Evolutionary conservation across 2,113 vertebrate species (phyloP).

Genomic region (Dendropsophus ebraccatus): DNA sequence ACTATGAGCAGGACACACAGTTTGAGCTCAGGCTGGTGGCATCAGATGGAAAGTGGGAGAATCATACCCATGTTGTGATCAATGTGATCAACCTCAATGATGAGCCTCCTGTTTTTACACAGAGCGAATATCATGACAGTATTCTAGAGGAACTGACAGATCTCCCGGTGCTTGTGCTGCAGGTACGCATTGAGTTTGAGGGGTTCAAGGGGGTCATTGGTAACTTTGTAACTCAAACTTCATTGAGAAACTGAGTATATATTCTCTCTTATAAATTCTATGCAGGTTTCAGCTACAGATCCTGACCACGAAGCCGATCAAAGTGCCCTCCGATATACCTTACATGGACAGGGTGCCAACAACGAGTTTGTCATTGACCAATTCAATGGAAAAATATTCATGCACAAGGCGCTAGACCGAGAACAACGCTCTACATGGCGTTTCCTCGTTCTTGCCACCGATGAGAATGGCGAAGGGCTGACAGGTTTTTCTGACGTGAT

Average conservation of each 20-base stretch:
- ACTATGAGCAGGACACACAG: slow-evolving; percentile 81
- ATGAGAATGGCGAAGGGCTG: slow-evolving; percentile 82
- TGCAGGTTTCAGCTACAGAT: slow-evolving; percentile 85
- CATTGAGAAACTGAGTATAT: background rate
- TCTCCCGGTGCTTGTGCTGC: slow-evolving; percentile 78
- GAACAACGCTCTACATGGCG: slow-evolving; percentile 80
- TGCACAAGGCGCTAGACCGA: slow-evolving; percentile 77
- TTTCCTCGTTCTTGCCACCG: slow-evolving; percentile 85
- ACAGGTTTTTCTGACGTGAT: slow-evolving; percentile 89
- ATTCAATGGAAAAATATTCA: slow-evolving; percentile 76
- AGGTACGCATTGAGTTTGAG: slow-evolving; percentile 70
- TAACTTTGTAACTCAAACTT: background rate
- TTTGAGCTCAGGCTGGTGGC: slow-evolving; percentile 83
- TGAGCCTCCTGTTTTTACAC: slow-evolving; percentile 84
- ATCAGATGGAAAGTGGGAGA: slow-evolving; percentile 91
- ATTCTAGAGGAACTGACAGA: slow-evolving; percentile 81
- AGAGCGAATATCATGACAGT: slow-evolving; percentile 77
- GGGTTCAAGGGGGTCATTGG: background rate
- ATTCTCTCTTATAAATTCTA: background rate
- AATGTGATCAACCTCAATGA: slow-evolving; percentile 84
- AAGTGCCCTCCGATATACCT: slow-evolving; percentile 78
- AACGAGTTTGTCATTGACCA: slow-evolving; percentile 83
- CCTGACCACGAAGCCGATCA: slow-evolving; percentile 85
- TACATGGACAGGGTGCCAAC: slow-evolving; percentile 84
- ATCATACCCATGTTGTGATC: slow-evolving; percentile 80